Percentiles rank a stretch among this genome's conserved stretches.
phyloP scores from a whole-genome alignment of 2,797 vertebrate genomes.

The Dicrostonyx torquatus region DNA sequence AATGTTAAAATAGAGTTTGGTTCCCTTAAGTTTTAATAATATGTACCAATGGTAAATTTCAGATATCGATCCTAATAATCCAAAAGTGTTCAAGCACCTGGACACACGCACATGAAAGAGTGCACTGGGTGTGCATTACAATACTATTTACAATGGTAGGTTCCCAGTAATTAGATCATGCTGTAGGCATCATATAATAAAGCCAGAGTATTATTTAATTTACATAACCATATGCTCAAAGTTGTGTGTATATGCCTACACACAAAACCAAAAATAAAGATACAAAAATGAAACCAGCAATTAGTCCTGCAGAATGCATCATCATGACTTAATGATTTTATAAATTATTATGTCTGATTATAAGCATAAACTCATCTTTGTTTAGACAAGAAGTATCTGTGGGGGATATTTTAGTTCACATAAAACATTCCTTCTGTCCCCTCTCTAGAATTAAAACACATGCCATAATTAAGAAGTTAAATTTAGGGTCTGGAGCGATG shows the following conservation, averaged over 20 bases:
- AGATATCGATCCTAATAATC: not conserved
- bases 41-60: slow-evolving; percentile 27
- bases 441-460: slow-evolving; percentile 51
- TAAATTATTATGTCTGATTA: slow-evolving; percentile 22
- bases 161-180: not conserved
- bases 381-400: slow-evolving; percentile 22
- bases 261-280: slow-evolving; percentile 37
- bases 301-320: not conserved
- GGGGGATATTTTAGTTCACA: slow-evolving; percentile 40
- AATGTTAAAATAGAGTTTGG: slow-evolving; percentile 33
- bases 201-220: slow-evolving; percentile 5
- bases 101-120: not conserved
- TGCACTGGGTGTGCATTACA: not conserved
- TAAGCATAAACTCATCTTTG: slow-evolving; percentile 52
- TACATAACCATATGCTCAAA: not conserved
- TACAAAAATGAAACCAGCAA: slow-evolving; percentile 33
- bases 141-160: not conserved
- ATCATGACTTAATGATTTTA: slow-evolving; percentile 38
- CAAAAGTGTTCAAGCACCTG: slow-evolving; percentile 18
- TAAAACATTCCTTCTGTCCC: not conserved
- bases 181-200: slow-evolving; percentile 7
- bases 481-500: too few species aligned
- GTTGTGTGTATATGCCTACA: not conserved
- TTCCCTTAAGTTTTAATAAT: slow-evolving; percentile 48
- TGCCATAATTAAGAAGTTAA: slow-evolving; percentile 5